Evolutionary conservation across 92 coral and sea anemone genomes (phyloP), one percentile per base, ranked within the genome.

Genomic region (Siderastrea radians): DNA sequence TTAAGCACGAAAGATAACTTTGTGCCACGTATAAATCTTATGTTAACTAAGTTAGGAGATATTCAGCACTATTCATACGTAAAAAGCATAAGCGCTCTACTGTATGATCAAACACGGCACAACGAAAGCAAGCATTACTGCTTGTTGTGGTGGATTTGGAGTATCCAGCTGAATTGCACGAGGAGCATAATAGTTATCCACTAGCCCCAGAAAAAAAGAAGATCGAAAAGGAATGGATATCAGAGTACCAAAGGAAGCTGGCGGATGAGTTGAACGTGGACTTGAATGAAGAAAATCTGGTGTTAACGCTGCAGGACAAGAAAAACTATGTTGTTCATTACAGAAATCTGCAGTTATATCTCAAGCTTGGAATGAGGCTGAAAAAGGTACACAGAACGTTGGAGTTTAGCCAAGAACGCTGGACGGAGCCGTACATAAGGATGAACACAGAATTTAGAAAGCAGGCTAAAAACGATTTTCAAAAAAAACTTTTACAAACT

Each of bases 121-220:
- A 68, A 43, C 3, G 16, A 43, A 68, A 38, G 74, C 47, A 68
- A 68, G 9, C 74, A 68, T 46, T 68, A n/a, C 50, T 68, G 47
- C 48, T 68, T 68, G 74, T 4, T 6, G 48, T 68, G 53, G 52
- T 46, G 51, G 75, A 48, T 11, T 6, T 70, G 26, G 48, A 70
- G 7, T 48, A 70, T 14, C 53, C 74, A 16, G 44, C 45, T 1
- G 68, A 64, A n/a, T n/a, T n/a, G n/a, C n/a, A n/a, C n/a, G n/a
- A n/a, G n/a, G n/a, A n/a, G n/a, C n/a, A n/a, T n/a, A 73, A 49
- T 46, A n/a, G 46, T 10, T 73, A 73, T 73, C 78, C 78, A 16
- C 78, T 73, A 5, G 60, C 78, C 3, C 78, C 43, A n/a, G 78
- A 73, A 19, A 73, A 73, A 19, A 73, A 73, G 61, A 46, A 1